Conservation (phyloP, 2,797 vertebrate species). For the Mallotus villosus region DNA sequence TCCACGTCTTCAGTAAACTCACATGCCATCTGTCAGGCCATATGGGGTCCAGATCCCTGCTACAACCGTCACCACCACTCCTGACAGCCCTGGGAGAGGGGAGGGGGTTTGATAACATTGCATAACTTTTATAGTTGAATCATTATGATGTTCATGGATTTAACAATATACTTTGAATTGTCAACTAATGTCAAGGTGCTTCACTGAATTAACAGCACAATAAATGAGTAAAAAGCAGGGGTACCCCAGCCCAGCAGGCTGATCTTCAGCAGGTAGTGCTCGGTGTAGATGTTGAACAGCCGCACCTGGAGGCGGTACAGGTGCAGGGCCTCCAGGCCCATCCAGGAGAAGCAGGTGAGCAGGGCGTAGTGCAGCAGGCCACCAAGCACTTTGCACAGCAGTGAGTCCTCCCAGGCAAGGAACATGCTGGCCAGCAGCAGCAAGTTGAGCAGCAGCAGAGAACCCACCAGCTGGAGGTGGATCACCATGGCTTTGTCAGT, state of each 20-base stretch:
- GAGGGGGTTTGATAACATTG: too few species aligned
- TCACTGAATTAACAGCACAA: too few species aligned
- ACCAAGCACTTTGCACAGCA: background rate
- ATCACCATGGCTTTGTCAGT: constrained; percentile 12
- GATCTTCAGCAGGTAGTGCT: constrained; percentile 61
- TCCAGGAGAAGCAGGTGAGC: constrained; percentile 62
- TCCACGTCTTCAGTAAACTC: constrained; percentile 1
- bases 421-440: constrained; percentile 1
- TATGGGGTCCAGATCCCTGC: background rate
- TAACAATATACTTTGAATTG: too few species aligned
- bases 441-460: constrained; percentile 23
- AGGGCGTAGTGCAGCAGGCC: constrained; percentile 49
- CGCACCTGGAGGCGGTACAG: constrained; percentile 59
- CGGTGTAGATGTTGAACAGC: constrained; percentile 63
- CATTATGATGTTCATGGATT: too few species aligned
- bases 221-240: too few species aligned
- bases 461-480: constrained; percentile 13
- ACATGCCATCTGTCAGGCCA: background rate
- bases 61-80: constrained; percentile 14
- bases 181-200: too few species aligned
- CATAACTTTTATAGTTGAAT: too few species aligned
- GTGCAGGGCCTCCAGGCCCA: constrained; percentile 63
- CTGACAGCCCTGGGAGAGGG: constrained; percentile 10
- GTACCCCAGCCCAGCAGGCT: constrained; percentile 62
- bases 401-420: fast-evolving